These are phyloP conservation scores for Pelecanoides urinatrix DNA, from an alignment of 2,113 vertebrate species.

Conservation along the genomic window DNA sequence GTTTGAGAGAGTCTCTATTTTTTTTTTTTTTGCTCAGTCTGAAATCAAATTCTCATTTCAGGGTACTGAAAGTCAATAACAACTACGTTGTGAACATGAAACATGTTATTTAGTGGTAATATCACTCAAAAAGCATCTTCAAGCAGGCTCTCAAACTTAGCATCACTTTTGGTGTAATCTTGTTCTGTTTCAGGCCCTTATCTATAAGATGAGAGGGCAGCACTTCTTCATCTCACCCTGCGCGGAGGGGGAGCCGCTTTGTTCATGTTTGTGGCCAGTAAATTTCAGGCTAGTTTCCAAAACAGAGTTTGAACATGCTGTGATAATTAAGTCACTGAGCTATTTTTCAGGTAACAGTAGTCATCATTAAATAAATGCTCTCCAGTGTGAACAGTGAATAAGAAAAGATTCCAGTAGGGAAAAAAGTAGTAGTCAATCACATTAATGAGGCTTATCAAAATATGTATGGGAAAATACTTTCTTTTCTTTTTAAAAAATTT, in stretches of 20 bases:
- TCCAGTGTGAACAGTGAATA: background rate
- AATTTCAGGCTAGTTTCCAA: background rate
- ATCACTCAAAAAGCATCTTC: background rate
- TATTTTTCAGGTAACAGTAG: background rate
- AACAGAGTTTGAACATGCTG: background rate
- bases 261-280: background rate
- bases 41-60: background rate
- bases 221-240: background rate
- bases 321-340: background rate
- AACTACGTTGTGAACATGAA: background rate
- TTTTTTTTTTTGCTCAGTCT: background rate
- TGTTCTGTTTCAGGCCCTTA: background rate
- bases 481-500: background rate
- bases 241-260: background rate
- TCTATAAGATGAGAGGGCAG: background rate
- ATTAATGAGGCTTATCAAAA: background rate
- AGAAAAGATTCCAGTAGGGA: background rate
- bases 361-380: background rate
- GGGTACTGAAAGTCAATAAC: background rate
- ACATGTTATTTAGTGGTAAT: background rate
- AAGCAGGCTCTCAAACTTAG: background rate
- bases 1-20: background rate
- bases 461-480: background rate
- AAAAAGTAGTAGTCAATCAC: rapidly evolving
- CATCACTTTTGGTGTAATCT: background rate